Conservation (phyloP, 2,113 vertebrate species). For the Melanostigma gelatinosum region DNA sequence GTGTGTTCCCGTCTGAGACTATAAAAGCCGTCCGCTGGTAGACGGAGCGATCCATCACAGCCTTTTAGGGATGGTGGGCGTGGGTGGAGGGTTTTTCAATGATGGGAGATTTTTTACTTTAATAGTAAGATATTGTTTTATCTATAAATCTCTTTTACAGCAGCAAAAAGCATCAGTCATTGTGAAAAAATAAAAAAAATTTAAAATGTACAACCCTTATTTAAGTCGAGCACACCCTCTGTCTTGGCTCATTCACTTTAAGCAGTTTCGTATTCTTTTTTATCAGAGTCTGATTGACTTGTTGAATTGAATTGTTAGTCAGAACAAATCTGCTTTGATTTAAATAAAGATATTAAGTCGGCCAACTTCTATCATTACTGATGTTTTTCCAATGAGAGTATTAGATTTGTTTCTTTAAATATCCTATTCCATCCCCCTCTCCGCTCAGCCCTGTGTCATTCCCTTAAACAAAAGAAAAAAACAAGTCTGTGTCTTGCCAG, state of each 20-base stretch:
- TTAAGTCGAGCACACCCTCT: constrained; percentile 11
- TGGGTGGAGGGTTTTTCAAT: constrained; percentile 22
- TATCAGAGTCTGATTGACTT: not conserved
- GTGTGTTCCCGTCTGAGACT: constrained; percentile 59
- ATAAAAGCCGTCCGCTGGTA: constrained; percentile 65
- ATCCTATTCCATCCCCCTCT: constrained; percentile 24
- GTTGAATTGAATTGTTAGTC: constrained; percentile 15
- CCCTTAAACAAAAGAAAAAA: constrained; percentile 7
- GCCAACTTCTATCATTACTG: constrained; percentile 29
- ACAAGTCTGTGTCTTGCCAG: constrained; percentile 28
- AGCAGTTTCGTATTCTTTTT: constrained; percentile 3
- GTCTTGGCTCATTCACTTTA: constrained; percentile 13
- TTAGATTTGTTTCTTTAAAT: constrained; percentile 47
- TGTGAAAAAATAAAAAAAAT: no score
- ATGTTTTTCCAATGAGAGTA: constrained; percentile 12
- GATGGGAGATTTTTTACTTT: constrained; percentile 17
- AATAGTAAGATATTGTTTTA: constrained; percentile 13
- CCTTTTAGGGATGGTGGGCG: constrained; percentile 46
- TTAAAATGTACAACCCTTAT: not conserved
- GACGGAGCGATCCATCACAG: constrained; percentile 65
- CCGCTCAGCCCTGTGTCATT: constrained; percentile 1
- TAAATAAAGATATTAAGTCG: constrained; percentile 33
- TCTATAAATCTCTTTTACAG: not conserved
- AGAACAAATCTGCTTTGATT: constrained; percentile 29
- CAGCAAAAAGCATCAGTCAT: not conserved